A percentile compares a stretch with the other conserved stretches of the same genome.
These are phyloP conservation scores for Plodia interpunctella DNA, from an alignment of 1,140 invertebrate genomes.

Conservation along the genomic window DNA sequence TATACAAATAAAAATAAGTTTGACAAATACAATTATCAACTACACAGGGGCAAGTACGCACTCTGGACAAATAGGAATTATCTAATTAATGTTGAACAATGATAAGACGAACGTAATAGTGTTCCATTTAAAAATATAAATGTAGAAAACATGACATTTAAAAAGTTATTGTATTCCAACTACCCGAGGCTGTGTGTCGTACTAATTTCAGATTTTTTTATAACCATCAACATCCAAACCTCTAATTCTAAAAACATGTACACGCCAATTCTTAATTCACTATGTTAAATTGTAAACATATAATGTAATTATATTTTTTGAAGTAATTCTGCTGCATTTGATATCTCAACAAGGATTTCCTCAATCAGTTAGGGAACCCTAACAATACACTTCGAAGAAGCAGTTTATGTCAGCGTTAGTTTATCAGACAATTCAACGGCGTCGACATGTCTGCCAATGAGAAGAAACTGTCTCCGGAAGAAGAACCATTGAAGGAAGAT, in stretches of 20 bases:
- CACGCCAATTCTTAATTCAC: too few species aligned
- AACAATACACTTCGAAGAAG: background rate
- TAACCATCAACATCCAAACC: too few species aligned
- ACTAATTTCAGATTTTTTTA: too few species aligned
- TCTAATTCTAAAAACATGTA: too few species aligned
- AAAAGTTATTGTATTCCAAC: too few species aligned
- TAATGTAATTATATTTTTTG: too few species aligned
- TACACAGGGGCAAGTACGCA: background rate
- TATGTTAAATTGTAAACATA: too few species aligned
- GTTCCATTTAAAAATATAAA: background rate
- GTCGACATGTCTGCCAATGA: constrained; percentile 21
- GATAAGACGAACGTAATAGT: background rate
- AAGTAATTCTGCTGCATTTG: too few species aligned
- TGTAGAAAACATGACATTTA: too few species aligned
- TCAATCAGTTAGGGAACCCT: background rate
- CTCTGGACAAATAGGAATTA: background rate
- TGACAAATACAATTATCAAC: constrained; percentile 1
- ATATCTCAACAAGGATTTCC: background rate
- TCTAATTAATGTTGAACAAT: background rate
- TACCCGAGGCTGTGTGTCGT: too few species aligned
- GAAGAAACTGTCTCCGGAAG: constrained; percentile 30
- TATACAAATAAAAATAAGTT: background rate
- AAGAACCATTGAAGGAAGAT: constrained; percentile 42
- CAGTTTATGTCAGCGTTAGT: background rate
- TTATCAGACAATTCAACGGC: background rate